Base-by-base conservation (phyloP, 1,140 invertebrate genomes). In the Drosophila santomea region DNA sequence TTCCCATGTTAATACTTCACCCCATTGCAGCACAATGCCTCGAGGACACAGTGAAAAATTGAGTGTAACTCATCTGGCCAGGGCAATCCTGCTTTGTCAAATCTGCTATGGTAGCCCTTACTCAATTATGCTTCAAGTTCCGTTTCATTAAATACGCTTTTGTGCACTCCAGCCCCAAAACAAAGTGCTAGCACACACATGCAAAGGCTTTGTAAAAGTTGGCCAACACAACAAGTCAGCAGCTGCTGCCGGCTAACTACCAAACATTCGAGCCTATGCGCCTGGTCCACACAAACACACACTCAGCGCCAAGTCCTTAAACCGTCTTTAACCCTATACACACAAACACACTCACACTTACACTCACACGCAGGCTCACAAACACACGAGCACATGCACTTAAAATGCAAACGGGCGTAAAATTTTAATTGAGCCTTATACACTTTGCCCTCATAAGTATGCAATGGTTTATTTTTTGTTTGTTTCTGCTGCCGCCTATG, bases 361-460 rank as follows among this genome's bases (percentile, higher is more conserved):
- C 45, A 52, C 25, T 12, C 52, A 41, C 39, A 25, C 14, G 0
- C 5, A 10, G 23, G 1, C 45, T 51, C 38, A 56, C 35, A 25
- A 28, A 54, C 23, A n/a, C 12, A 58, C 35, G 44, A 36, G 36
- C 36, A 66, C 61, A 72, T 71, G 72, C 77, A 71, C 78, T 80
- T 75, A 43, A 80, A 80, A 88, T 83, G 66, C 88, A 83, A 86
- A 80, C 78, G 74, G 74, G 83, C 80, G 83, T 90, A 80, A 88
- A 90, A 83, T 90, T 90, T 91, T 90, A 90, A 90, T 90, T 90
- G 88, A 90, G 80, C 71, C 59, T 80, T 76, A 71, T 71, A 81
- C 68, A 67, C 57, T 61, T 63, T 72, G 84, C 80, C 80, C 85
- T 74, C 64, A 89, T 63, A 88, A 88, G 84, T 80, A 78, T 66